Percentiles rank a stretch among this genome's conserved stretches.
phyloP scores from a whole-genome alignment of 2,113 vertebrate genomes.

The Phylloscopus trochiloides region DNA sequence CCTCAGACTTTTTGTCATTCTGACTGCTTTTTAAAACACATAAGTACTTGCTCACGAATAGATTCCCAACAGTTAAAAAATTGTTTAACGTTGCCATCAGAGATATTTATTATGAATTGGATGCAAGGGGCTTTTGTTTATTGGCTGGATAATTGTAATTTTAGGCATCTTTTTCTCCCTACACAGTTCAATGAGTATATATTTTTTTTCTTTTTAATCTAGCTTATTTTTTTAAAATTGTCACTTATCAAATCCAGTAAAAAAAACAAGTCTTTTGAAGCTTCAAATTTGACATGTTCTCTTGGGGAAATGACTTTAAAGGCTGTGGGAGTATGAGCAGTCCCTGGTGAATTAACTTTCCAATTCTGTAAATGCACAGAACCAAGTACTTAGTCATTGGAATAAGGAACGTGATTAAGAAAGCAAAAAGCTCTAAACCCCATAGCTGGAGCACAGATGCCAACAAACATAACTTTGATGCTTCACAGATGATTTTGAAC shows the following conservation, averaged over 20 bases:
- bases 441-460: conserved; percentile 48
- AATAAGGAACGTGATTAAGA: background rate
- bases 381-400: background rate
- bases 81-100: background rate
- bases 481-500: background rate
- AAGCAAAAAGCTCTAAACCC: background rate
- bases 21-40: background rate
- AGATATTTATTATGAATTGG: background rate
- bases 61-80: background rate
- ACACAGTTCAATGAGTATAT: background rate
- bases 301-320: background rate
- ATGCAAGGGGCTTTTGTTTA: background rate
- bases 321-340: background rate
- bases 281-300: background rate
- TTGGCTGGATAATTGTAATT: background rate
- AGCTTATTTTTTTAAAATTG: background rate
- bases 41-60: background rate
- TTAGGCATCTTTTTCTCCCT: background rate
- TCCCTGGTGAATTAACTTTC: background rate
- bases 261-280: background rate
- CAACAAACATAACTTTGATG: background rate
- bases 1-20: background rate
- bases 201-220: background rate
- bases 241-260: background rate
- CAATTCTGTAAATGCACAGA: background rate